Evolutionary conservation across 1,140 invertebrate species (phyloP).

Genomic region (Metopolophium dirhodum): DNA sequence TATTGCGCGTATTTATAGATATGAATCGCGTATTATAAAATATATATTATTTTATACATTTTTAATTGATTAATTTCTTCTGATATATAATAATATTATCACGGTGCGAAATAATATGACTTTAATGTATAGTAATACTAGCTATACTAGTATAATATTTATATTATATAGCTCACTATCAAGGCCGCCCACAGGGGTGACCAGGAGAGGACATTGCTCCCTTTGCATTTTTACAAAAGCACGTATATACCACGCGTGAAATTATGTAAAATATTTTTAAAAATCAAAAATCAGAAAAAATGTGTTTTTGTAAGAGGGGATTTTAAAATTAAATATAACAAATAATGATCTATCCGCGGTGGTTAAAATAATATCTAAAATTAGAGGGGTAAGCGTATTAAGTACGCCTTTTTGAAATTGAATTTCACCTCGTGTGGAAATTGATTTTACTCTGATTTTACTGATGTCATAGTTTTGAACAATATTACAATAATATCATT

Average conservation of each 20-base stretch:
- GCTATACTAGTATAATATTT: background rate
- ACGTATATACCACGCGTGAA: background rate
- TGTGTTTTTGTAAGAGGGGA: too few species aligned
- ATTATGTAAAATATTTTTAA: background rate
- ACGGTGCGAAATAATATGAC: conserved; percentile 17
- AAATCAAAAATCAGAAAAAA: too few species aligned
- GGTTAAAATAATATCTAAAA: background rate
- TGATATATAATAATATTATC: background rate
- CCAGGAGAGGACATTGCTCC: background rate
- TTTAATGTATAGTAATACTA: background rate
- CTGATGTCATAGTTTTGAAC: too few species aligned
- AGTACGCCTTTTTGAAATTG: background rate
- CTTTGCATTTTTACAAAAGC: background rate
- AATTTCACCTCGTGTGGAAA: too few species aligned
- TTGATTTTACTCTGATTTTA: too few species aligned
- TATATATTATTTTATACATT: conserved; percentile 22
- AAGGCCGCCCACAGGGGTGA: background rate
- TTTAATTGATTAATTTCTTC: conserved; percentile 29
- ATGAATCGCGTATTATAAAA: conserved; percentile 8
- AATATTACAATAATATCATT: background rate
- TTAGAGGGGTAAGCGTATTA: background rate
- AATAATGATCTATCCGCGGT: too few species aligned
- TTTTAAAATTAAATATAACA: too few species aligned
- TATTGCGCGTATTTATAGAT: conserved; percentile 5
- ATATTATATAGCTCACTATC: background rate